Evolutionary conservation across 2,113 vertebrate genomes (phyloP).

Genomic region (Montifringilla adamsi): DNA sequence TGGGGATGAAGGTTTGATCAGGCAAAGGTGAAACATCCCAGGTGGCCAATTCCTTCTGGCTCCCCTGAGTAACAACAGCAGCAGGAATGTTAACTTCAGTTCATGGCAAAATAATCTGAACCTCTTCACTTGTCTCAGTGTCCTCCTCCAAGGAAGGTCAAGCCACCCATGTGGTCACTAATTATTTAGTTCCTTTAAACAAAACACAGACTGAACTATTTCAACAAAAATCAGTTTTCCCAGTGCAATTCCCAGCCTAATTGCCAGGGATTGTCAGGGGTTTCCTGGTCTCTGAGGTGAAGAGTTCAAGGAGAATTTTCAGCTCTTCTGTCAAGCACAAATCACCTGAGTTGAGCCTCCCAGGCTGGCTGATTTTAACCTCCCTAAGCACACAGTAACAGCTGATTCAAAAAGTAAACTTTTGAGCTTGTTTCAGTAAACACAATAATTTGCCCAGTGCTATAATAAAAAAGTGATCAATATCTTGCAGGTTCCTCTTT

Average conservation of each 20-base stretch:
- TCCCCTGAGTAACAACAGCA: background rate
- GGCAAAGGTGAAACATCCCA: background rate
- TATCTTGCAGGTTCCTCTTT: background rate
- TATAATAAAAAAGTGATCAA: background rate
- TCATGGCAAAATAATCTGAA: background rate
- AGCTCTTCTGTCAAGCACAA: background rate
- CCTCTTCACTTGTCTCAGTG: background rate
- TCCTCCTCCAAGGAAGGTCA: background rate
- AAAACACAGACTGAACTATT: background rate
- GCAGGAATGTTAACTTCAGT: background rate
- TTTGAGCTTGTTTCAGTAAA: background rate
- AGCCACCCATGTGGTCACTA: background rate
- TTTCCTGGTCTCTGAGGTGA: background rate
- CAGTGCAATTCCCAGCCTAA: background rate
- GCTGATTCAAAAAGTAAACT: background rate
- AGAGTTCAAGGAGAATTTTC: background rate
- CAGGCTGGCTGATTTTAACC: background rate
- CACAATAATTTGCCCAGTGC: background rate
- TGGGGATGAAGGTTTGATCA: background rate
- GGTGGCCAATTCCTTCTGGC: background rate
- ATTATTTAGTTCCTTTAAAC: background rate
- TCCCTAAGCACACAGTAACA: background rate
- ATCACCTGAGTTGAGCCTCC: background rate
- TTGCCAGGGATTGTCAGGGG: background rate
- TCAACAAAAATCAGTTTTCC: background rate